Evolutionary conservation across 2,888 invertebrate species (phyloP).

Genomic region (Megaustenia siamemsis): DNA sequence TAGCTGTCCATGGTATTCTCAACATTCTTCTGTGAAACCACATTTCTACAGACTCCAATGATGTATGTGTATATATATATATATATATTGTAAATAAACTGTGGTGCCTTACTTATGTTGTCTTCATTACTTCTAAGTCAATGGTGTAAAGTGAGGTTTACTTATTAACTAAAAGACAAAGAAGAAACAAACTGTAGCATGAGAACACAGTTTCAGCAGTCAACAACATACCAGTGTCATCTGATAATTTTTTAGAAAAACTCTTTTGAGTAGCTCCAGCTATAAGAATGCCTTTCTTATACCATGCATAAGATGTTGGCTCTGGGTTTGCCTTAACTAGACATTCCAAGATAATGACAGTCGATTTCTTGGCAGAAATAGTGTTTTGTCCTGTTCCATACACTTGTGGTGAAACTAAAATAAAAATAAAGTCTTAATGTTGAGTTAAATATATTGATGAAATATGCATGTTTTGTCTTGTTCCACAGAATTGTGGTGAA

Average conservation of each 20-base stretch:
- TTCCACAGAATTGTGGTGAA: no score
- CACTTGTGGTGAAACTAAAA: slow-evolving; percentile 19
- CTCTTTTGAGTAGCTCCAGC: not conserved
- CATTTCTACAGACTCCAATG: no score
- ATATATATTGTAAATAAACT: no score
- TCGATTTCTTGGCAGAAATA: not conserved
- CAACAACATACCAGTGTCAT: slow-evolving; percentile 19
- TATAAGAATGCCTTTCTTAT: not conserved
- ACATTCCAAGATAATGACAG: slow-evolving; percentile 40
- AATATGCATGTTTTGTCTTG: no score
- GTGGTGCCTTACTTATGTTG: no score
- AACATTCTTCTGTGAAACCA: no score
- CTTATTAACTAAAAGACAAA: not conserved
- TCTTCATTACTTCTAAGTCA: no score
- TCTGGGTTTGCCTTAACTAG: slow-evolving; percentile 44
- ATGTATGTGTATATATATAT: no score
- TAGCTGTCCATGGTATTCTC: no score
- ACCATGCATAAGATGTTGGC: slow-evolving; percentile 43
- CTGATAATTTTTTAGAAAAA: not conserved
- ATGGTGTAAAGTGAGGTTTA: not conserved
- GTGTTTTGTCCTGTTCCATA: not conserved
- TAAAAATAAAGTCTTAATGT: no score
- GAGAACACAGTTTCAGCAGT: not conserved
- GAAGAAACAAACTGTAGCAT: not conserved
- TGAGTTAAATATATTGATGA: no score